Base-by-base conservation (phyloP, 2,113 vertebrate genomes). In the Gymnogyps californianus region DNA sequence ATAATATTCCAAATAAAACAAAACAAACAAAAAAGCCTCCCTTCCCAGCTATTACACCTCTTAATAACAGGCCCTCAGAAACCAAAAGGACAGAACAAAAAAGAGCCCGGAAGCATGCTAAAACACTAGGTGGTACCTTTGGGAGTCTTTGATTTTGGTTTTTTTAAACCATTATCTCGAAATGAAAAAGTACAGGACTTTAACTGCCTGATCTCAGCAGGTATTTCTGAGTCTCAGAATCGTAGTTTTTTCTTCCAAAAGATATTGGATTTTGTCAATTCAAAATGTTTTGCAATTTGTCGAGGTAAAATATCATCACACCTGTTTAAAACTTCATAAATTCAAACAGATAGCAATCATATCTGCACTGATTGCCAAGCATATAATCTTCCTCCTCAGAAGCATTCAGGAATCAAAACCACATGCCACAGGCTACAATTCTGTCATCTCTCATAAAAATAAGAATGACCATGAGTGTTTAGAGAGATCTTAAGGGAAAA, bases 351-450 rank as follows among this genome's bases (percentile, higher is more conserved):
- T 6, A 90, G 59, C 52, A 81, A 92, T 71, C 51, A 51, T 32
- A 87, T 87, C 49, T 75, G 21, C 34, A 47, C 10, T 79, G 72
- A 92, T 44, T 61, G 52, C 49, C 89, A 13, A 79, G 47, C 36
- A 20, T 57, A 75, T 81, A 75, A 92, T 71, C 64, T 52, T 93
- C 59, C 44, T 84, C 54, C 80, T 87, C 89, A 92, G 65, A 81
- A 95, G 69, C 72, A 89, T 38, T 81, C 61, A 78, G 64, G 65
- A 96, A 95, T 89, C 86, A 93, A 94, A 92, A 84, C 16, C 83
- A 90, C 38, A 95, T 75, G 94, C 47, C 80, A 51, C 0, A 0
- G 71, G 80, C 80, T 95, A 81, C 59, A 86, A 52, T 83, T 83
- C 72, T 87, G 67, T 87, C 86, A 89, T 40, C 38, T 92, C 55